Base-by-base conservation (phyloP, 2,113 vertebrate species). In the Gopherus flavomarginatus region DNA sequence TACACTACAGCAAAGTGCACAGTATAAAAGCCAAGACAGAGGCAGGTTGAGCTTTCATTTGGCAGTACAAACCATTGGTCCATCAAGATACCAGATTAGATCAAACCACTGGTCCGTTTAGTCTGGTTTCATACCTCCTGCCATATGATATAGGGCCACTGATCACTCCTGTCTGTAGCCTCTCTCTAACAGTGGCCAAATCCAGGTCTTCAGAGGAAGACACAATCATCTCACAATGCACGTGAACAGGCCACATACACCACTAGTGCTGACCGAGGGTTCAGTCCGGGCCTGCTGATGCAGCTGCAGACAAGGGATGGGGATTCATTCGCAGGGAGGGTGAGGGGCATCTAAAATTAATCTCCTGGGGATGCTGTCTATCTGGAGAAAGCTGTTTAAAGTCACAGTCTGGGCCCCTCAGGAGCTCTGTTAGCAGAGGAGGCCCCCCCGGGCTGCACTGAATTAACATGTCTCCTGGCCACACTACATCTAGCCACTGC, bases 41-140 rank as follows among this genome's bases (percentile, higher is more conserved):
- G 24, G 75, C n/a, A 21, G 29, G 50, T 4, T 24, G 8, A 80
- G 62, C 11, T 90, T 77, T 93, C 83, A 79, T 92, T 62, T 81
- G 86, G 88, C 85, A 91, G 31, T 3, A 6, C 81, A 54, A 91
- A 87, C 77, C 65, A 62, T 57, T 86, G 75, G 52, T 83, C 87
- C 0, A 0, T 6, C 2, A 7, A 91, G 44, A 86, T 52, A 94
- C 56, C 59, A 94, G 83, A 93, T 69, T 75, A 77, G 2, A 93
- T 56, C 50, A 97, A 97, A 85, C 50, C 52, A 90, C 75, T 1
- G 1, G 91, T 91, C 86, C 80, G 72, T 95, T 88, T 94, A 93
- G 93, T 91, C 79, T 35, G 65, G 89, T 84, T 96, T 91, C 59
- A 52, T 79, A 86, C 31, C 19, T 83, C 87, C 94, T 96, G 91